A percentile compares a stretch with the other conserved stretches of the same genome.
Conservation (phyloP, 2,888 invertebrate genomes). For the Microdon myrmicae region DNA sequence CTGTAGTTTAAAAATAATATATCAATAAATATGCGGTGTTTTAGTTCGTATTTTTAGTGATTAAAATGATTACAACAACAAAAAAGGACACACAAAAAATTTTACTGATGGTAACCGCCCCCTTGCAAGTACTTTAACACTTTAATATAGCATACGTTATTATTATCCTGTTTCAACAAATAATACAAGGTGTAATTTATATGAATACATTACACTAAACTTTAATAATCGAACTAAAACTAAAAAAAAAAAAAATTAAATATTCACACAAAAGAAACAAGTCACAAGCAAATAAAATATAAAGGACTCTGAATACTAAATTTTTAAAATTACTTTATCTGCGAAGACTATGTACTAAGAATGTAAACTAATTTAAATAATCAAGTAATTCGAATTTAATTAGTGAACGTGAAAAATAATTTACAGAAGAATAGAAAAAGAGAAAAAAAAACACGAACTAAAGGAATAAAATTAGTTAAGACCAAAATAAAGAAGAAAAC, state of each 20-base stretch:
- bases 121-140: constrained; percentile 9
- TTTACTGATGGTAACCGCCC: constrained; percentile 33
- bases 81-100: constrained; percentile 53
- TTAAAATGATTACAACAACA: constrained; percentile 51
- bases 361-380: constrained; percentile 24
- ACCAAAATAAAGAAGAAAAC: constrained; percentile 22
- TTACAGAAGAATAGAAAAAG: constrained; percentile 6
- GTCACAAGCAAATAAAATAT: constrained; percentile 49
- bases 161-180: constrained; percentile 11
- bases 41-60: not conserved
- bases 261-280: constrained; percentile 35
- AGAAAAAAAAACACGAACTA: constrained; percentile 20
- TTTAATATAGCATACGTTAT: not conserved
- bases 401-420: constrained; percentile 7
- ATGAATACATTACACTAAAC: not conserved
- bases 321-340: constrained; percentile 12
- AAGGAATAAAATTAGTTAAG: constrained; percentile 33
- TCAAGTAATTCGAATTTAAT: constrained; percentile 1
- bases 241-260: constrained; percentile 29
- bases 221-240: constrained; percentile 28
- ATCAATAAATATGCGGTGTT: not conserved
- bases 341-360: too few relatives aligned
- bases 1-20: too few relatives aligned
- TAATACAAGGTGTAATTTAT: constrained; percentile 22
- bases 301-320: constrained; percentile 46